A percentile compares a stretch with the other conserved stretches of the same genome.
phyloP scores from a whole-genome alignment of 2,797 vertebrate species.

The Telmatherina bonti region DNA sequence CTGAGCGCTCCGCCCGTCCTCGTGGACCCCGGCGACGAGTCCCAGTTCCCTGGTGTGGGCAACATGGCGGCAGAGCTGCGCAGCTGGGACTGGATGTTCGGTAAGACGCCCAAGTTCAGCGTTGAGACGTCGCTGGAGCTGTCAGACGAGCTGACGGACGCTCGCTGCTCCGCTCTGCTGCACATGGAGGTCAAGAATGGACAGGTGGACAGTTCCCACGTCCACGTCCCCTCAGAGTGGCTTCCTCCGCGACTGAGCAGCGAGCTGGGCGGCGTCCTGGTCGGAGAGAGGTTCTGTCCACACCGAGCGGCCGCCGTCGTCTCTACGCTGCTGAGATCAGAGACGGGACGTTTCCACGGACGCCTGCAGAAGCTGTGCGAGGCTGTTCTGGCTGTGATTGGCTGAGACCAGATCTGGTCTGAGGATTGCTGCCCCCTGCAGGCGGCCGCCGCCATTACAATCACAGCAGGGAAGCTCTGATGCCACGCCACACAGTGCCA shows the following conservation, averaged over 20 bases:
- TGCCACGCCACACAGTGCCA: too few relatives aligned
- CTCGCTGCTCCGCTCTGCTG: slow-evolving; percentile 57
- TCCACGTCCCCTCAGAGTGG: slow-evolving; percentile 84
- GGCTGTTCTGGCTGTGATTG: slow-evolving; percentile 85
- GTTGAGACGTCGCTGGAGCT: slow-evolving; percentile 81
- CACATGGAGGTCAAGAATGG: slow-evolving; percentile 87
- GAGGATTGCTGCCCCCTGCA: neutral
- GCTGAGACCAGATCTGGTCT: slow-evolving; percentile 42
- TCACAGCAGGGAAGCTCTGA: too few relatives aligned
- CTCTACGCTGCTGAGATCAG: slow-evolving; percentile 68
- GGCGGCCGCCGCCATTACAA: neutral
- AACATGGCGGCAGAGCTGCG: slow-evolving; percentile 81
- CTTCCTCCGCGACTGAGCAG: slow-evolving; percentile 70
- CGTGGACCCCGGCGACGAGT: slow-evolving; percentile 87
- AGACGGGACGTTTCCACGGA: slow-evolving; percentile 64
- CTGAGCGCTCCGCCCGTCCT: slow-evolving; percentile 59
- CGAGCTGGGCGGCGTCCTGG: slow-evolving; percentile 79
- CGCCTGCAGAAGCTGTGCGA: slow-evolving; percentile 85
- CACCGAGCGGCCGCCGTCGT: slow-evolving; percentile 66
- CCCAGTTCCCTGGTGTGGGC: slow-evolving; percentile 84
- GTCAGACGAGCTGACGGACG: slow-evolving; percentile 30
- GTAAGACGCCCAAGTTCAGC: slow-evolving; percentile 93
- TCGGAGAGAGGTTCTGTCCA: slow-evolving; percentile 87
- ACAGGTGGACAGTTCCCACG: slow-evolving; percentile 81
- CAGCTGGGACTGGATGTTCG: slow-evolving; percentile 94